These are phyloP conservation scores for Pyrrhosoma nymphula DNA, from an alignment of 2,888 invertebrate genomes.

Conservation along the genomic window DNA sequence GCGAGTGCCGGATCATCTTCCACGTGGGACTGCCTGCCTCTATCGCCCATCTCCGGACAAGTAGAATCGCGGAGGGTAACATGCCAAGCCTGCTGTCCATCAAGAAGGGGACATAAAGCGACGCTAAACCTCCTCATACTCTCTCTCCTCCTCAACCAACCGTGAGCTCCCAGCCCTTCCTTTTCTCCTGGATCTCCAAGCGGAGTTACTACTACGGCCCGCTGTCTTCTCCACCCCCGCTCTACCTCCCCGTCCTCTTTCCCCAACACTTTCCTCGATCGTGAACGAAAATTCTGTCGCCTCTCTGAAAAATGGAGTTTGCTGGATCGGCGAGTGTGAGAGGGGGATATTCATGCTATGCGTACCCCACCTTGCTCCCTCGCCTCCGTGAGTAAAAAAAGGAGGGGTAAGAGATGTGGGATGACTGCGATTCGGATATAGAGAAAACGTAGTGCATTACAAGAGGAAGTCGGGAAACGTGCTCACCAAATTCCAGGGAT, in stretches of 20 bases:
- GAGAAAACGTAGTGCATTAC: no score
- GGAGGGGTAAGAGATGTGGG: no score
- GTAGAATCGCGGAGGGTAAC: not conserved
- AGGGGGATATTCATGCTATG: no score
- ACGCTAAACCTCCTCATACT: not conserved
- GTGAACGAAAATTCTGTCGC: not conserved
- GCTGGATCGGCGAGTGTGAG: not conserved
- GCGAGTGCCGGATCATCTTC: not conserved
- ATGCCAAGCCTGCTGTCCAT: not conserved
- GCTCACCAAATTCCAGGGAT: no score
- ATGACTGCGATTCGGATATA: no score
- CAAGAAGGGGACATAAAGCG: conserved; percentile 4
- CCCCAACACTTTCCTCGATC: not conserved
- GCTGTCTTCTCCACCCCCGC: not conserved
- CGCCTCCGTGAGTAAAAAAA: no score
- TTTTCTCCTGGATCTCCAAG: no score
- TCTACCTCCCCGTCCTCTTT: not conserved
- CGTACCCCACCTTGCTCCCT: no score
- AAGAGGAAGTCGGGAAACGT: no score
- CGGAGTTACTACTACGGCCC: no score
- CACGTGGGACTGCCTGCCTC: not conserved
- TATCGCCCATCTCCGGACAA: not conserved
- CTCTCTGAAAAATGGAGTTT: not conserved
- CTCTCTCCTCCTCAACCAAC: no score
- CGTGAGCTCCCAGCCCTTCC: not conserved